Percentiles rank a stretch among this genome's conserved stretches.
These are phyloP conservation scores for Scolopax mira DNA, from an alignment of 2,113 vertebrate species.

Conservation along the genomic window DNA sequence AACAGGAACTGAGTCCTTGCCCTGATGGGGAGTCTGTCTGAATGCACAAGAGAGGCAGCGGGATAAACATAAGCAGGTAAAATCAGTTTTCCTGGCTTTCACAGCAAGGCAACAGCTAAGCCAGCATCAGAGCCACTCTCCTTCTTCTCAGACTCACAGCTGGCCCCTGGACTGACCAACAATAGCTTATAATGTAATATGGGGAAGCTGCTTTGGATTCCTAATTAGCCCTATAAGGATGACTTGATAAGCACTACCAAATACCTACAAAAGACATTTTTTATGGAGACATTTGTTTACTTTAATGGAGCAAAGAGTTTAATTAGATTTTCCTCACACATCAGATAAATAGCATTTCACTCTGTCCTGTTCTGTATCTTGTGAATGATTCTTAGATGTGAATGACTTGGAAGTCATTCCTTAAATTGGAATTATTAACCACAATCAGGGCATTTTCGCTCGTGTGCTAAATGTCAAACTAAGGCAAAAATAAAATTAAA, in stretches of 20 bases:
- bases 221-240: neutral
- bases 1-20: neutral
- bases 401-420: no score
- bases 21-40: neutral
- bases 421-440: conserved; percentile 6
- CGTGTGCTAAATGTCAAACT: neutral
- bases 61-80: neutral
- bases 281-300: conserved; percentile 30
- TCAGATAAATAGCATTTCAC: neutral
- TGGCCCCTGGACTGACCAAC: neutral
- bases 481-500: conserved; percentile 33
- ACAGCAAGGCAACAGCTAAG: neutral
- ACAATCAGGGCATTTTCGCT: neutral
- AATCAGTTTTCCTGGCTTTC: neutral
- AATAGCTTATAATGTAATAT: neutral
- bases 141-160: neutral
- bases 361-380: conserved; percentile 1
- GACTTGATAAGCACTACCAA: neutral
- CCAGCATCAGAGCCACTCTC: neutral
- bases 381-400: conserved; percentile 16
- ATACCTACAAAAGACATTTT: neutral
- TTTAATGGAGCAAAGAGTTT: conserved; percentile 23
- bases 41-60: neutral
- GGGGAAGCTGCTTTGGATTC: neutral
- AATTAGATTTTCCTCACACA: conserved; percentile 51